Evolutionary conservation across 2,888 invertebrate genomes (phyloP).

Genomic region (Herminia tarsipennalis): DNA sequence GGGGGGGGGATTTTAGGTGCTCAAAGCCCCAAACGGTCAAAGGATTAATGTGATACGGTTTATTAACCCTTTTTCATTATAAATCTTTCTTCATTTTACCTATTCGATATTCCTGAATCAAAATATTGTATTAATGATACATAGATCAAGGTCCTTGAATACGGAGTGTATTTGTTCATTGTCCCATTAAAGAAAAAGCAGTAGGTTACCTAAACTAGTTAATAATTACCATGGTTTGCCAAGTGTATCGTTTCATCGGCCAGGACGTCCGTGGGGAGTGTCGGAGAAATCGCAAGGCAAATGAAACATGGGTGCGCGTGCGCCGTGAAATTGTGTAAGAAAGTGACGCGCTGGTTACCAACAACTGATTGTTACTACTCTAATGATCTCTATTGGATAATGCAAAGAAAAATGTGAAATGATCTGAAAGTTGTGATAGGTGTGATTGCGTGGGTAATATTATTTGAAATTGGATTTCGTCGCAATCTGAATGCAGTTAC

Average conservation of each 20-base stretch:
- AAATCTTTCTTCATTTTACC: too few species aligned
- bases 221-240: constrained; percentile 31
- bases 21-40: too few species aligned
- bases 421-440: constrained; percentile 5
- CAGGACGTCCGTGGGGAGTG: constrained; percentile 67
- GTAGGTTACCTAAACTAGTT: constrained; percentile 4
- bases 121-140: too few species aligned
- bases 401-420: constrained; percentile 8
- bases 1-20: too few species aligned
- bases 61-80: too few species aligned
- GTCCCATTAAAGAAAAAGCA: neutral
- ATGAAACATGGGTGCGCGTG: constrained; percentile 66
- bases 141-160: too few species aligned
- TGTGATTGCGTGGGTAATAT: neutral
- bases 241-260: constrained; percentile 42
- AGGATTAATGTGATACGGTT: too few species aligned
- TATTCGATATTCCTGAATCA: too few species aligned
- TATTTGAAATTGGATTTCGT: neutral
- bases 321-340: constrained; percentile 81
- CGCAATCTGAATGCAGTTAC: too few species aligned
- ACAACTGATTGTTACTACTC: constrained; percentile 14
- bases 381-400: constrained; percentile 28
- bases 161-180: too few species aligned
- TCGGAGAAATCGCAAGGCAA: constrained; percentile 67
- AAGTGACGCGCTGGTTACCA: constrained; percentile 57